Percentiles rank a stretch among this genome's conserved stretches.
Conservation (phyloP, 1,140 invertebrate genomes). For the Idris sp. region DNA sequence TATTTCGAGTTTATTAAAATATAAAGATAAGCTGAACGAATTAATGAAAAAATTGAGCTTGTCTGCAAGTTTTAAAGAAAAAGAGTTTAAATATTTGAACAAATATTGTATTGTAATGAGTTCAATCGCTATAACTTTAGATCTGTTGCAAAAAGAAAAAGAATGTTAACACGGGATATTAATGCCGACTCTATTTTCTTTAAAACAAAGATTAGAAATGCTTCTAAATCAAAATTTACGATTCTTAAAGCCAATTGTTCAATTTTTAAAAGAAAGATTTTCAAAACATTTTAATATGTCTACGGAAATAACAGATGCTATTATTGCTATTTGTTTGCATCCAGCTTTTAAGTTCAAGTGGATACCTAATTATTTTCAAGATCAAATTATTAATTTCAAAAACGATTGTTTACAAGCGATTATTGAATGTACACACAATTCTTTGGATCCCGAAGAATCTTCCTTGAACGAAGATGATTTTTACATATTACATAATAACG, state of each 20-base stretch:
- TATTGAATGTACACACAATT: no score
- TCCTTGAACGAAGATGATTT: no score
- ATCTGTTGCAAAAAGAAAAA: slow-evolving; percentile 9
- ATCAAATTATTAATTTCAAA: no score
- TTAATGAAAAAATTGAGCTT: not conserved
- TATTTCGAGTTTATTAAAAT: slow-evolving; percentile 5
- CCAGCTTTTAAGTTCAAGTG: slow-evolving; percentile 5
- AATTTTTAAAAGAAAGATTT: slow-evolving; percentile 3
- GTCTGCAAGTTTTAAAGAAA: slow-evolving; percentile 6
- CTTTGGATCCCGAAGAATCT: no score
- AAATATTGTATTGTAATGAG: slow-evolving; percentile 1
- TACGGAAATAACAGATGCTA: not conserved
- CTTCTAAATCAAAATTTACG: not conserved
- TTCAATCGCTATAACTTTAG: slow-evolving; percentile 2
- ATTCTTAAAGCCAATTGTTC: slow-evolving; percentile 3
- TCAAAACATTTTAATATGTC: slow-evolving; percentile 1
- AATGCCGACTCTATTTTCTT: slow-evolving; percentile 8
- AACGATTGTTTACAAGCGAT: no score
- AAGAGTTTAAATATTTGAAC: slow-evolving; percentile 2
- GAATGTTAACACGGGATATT: slow-evolving; percentile 3
- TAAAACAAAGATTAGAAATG: slow-evolving; percentile 10
- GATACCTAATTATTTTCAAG: no score
- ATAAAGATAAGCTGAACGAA: slow-evolving; percentile 2
- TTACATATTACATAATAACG: no score
- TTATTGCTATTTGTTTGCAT: slow-evolving; percentile 2